A percentile compares a stretch with the other conserved stretches of the same genome.
Conservation (phyloP, 2,888 invertebrate species). For the Mechanitis mazaeus region DNA sequence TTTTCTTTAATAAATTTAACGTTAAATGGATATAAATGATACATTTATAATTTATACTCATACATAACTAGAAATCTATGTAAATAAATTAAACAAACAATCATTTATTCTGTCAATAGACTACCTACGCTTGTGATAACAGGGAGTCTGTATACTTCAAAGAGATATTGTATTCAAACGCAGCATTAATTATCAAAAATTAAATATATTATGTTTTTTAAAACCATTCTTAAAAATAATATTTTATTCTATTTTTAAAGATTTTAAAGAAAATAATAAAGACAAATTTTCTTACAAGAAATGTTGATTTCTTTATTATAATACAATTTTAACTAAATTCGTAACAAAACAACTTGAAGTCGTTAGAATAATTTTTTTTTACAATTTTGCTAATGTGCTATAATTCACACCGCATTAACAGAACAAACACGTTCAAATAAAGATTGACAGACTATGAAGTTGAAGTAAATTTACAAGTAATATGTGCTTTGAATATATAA, state of each 20-base stretch:
- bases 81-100: not conserved
- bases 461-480: constrained; percentile 21
- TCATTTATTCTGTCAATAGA: not conserved
- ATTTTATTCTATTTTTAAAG: too few species aligned
- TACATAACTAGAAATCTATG: not conserved
- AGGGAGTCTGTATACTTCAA: too few species aligned
- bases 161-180: not conserved
- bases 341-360: not conserved
- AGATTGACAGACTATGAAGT: constrained; percentile 20
- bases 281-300: too few species aligned
- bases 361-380: not conserved
- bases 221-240: too few species aligned
- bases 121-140: not conserved
- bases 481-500: constrained; percentile 24
- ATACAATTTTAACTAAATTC: too few species aligned
- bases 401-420: constrained; percentile 13
- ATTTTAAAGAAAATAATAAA: too few species aligned
- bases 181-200: too few species aligned
- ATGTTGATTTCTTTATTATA: too few species aligned
- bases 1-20: too few species aligned
- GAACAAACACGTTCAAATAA: constrained; percentile 19
- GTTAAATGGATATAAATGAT: too few species aligned
- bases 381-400: constrained; percentile 16
- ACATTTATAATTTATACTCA: too few species aligned
- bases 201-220: too few species aligned